Evolutionary conservation across 2,797 vertebrate genomes (phyloP), one percentile per base, ranked within the genome.

Genomic region (Pteropus rufus): DNA sequence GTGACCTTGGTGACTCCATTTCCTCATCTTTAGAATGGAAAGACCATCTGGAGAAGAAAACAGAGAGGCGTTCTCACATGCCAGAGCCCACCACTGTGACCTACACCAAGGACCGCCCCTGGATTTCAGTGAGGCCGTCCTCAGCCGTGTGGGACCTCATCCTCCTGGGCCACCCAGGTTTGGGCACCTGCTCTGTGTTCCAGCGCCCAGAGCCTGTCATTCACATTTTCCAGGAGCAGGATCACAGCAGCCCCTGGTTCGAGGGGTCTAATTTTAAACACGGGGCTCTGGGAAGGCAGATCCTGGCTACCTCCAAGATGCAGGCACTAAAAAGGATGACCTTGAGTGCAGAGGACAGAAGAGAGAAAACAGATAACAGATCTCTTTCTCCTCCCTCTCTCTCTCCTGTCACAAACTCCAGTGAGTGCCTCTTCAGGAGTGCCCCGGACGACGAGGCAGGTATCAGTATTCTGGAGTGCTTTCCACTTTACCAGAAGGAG

Each of bases 221-320:
- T 80, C 65, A 80, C 0, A 29, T 85, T 82, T 85, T 91, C 90
- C 52, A 60, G 88, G 77, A 93, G 76, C 84, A 85, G 52, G 76
- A 60, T 85, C 7, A 24, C 16, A 62, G 88, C 36, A 69, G 67
- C 49, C 31, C 24, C 64, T 44, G 54, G 69, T 64, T 83, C 83
- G 14, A 85, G 54, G 89, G 75, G 70, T 70, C 94, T 97, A 95
- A 95, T 95, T 97, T 96, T 96, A 96, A 96, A 96, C 85, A 62
- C 52, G 4, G 14, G 34, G 18, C n/a, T 95, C 93, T 79, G 90
- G 44, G 39, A 73, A 44, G 91, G 84, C 60, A 95, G 77, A 70
- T 16, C 26, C 67, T 85, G 79, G 85, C 64, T 81, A 19, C n/a
- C 89, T 89, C 83, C 67, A 89, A 91, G 89, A 85, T 21, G 12